Percentiles rank a stretch among this genome's conserved stretches.
Conservation (phyloP, 2,113 vertebrate species). For the Platysteira castanea region DNA sequence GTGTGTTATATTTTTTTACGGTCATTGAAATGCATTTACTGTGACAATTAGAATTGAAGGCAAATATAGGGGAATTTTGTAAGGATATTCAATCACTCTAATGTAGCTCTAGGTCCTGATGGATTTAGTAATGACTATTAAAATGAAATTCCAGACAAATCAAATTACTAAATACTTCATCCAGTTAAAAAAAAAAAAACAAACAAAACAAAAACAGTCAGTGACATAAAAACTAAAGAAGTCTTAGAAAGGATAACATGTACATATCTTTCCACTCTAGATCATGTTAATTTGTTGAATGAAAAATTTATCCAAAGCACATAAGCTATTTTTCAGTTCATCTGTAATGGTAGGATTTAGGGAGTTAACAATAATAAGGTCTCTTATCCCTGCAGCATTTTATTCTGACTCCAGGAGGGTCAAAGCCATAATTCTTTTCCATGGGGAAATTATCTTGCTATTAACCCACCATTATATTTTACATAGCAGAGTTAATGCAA, state of each 20-base stretch:
- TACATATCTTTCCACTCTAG: background rate
- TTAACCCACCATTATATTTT: background rate
- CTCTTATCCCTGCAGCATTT: background rate
- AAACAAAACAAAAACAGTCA: background rate
- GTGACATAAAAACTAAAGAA: background rate
- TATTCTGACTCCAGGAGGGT: background rate
- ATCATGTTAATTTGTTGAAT: background rate
- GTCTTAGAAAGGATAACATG: background rate
- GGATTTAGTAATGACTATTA: constrained; percentile 62
- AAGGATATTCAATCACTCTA: constrained; percentile 64
- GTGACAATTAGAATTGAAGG: constrained; percentile 40
- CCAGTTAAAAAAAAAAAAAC: background rate
- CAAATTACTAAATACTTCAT: constrained; percentile 54
- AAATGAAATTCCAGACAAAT: constrained; percentile 62
- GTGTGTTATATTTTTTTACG: constrained; percentile 61
- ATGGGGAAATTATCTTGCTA: background rate
- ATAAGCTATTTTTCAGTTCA: background rate
- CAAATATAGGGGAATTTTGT: constrained; percentile 49
- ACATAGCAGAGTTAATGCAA: background rate
- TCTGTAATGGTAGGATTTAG: background rate
- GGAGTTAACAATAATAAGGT: constrained; percentile 7
- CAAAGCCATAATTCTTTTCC: constrained; percentile 22
- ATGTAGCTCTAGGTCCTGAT: constrained; percentile 7
- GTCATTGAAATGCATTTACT: constrained; percentile 55
- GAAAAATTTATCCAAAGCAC: background rate